phyloP scores from a whole-genome alignment of 2,797 vertebrate genomes.

The Chaenodraco wilsoni region DNA sequence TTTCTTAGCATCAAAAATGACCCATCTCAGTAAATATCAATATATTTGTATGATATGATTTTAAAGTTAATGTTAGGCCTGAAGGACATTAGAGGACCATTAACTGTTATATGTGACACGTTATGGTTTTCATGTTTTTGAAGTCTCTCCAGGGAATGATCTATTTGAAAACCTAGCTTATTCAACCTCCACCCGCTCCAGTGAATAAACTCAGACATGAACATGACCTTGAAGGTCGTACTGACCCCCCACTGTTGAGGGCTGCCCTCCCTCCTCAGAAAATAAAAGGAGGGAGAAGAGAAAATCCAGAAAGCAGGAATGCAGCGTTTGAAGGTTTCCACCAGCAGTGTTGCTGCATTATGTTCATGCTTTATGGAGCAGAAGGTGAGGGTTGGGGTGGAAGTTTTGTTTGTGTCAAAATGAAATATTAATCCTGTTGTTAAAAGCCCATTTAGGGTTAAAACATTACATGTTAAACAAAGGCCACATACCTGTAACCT shows the following conservation, averaged over 20 bases:
- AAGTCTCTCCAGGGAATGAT: background rate
- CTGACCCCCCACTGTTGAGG: conserved; percentile 3
- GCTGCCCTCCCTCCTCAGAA: conserved; percentile 4
- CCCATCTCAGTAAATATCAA: no score
- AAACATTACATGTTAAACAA: background rate
- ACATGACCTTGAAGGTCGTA: conserved; percentile 33
- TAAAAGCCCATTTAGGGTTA: background rate
- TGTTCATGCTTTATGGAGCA: conserved; percentile 46
- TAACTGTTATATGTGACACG: background rate
- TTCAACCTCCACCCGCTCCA: conserved; percentile 1
- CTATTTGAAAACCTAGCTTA: conserved; percentile 14
- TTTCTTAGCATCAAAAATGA: background rate
- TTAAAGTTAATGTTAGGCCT: background rate
- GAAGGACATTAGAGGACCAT: background rate
- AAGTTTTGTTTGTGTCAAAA: conserved; percentile 5
- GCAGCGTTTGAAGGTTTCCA: background rate
- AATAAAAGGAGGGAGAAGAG: conserved; percentile 14
- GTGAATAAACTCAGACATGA: conserved; percentile 43
- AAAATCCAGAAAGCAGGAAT: conserved; percentile 62
- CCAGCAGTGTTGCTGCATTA: conserved; percentile 1
- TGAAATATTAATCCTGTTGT: conserved; percentile 29
- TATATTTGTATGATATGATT: no score
- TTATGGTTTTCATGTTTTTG: background rate
- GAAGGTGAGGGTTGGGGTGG: conserved; percentile 12
- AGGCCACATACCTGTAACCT: background rate